A percentile compares a stretch with the other conserved stretches of the same genome.
Evolutionary conservation across 2,797 vertebrate species (phyloP).

Genomic region (Anabacerthia variegaticeps): DNA sequence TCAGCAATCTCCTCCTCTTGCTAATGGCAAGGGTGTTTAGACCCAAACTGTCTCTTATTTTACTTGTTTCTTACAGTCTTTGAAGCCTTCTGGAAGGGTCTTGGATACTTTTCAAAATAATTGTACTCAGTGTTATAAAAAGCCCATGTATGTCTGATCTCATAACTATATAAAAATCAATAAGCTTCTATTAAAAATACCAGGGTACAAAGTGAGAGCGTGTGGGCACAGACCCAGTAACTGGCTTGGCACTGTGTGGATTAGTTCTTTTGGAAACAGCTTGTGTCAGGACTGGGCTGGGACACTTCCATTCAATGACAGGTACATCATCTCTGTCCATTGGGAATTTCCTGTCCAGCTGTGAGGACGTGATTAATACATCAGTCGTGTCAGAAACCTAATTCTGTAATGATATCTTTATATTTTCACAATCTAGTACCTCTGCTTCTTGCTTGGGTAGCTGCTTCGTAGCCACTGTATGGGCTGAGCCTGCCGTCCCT

Average conservation of each 20-base stretch:
- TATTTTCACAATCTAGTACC: conserved; percentile 8
- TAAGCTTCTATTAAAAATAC: neutral
- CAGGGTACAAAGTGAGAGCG: neutral
- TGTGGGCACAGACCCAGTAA: neutral
- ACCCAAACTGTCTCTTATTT: neutral
- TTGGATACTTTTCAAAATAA: neutral
- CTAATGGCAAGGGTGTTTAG: rapidly evolving
- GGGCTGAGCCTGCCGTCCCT: neutral
- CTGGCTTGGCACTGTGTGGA: neutral
- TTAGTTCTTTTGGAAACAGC: neutral
- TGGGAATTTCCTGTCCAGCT: neutral
- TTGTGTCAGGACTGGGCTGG: neutral
- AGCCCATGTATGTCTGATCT: neutral
- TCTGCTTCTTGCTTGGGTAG: conserved; percentile 1
- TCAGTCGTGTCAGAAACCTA: neutral
- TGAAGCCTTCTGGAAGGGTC: neutral
- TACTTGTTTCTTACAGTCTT: neutral
- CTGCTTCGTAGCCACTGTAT: neutral
- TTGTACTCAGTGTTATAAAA: neutral
- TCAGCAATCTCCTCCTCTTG: neutral
- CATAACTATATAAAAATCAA: neutral
- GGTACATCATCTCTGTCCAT: neutral
- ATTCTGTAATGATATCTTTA: neutral
- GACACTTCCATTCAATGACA: neutral
- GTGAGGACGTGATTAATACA: neutral